Evolutionary conservation across 2,113 vertebrate species (phyloP).

Genomic region (Thermophis baileyi): DNA sequence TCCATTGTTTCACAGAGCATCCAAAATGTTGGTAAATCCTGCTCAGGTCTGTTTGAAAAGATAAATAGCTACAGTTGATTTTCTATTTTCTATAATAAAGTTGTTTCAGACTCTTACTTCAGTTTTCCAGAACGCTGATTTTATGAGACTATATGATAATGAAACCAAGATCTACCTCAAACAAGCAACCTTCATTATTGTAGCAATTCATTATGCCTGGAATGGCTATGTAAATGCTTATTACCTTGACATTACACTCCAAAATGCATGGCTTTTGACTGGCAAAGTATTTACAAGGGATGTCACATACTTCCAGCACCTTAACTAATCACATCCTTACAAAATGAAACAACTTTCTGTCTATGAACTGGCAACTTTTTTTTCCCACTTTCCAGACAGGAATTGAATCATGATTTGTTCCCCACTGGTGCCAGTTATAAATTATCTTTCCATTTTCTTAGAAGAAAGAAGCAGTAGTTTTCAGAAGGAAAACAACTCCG

Average conservation of each 20-base stretch:
- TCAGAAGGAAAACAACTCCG: slow-evolving; percentile 2
- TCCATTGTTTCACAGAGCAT: neutral
- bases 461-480: slow-evolving; percentile 15
- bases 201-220: slow-evolving; percentile 1
- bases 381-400: neutral
- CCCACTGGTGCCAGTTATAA: neutral
- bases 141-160: neutral
- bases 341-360: neutral
- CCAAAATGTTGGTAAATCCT: neutral
- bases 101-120: neutral
- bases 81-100: neutral
- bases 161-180: neutral
- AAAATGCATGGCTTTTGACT: neutral
- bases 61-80: neutral
- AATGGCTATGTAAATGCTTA: neutral
- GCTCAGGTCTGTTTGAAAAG: neutral
- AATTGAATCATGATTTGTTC: neutral
- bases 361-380: neutral
- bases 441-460: slow-evolving; percentile 17
- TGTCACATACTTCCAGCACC: neutral
- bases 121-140: neutral
- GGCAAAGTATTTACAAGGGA: neutral
- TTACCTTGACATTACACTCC: neutral
- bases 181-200: neutral
- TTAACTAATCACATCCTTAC: neutral